These are phyloP conservation scores for Stigmatopora argus DNA, from an alignment of 2,113 vertebrate genomes.

Conservation along the genomic window DNA sequence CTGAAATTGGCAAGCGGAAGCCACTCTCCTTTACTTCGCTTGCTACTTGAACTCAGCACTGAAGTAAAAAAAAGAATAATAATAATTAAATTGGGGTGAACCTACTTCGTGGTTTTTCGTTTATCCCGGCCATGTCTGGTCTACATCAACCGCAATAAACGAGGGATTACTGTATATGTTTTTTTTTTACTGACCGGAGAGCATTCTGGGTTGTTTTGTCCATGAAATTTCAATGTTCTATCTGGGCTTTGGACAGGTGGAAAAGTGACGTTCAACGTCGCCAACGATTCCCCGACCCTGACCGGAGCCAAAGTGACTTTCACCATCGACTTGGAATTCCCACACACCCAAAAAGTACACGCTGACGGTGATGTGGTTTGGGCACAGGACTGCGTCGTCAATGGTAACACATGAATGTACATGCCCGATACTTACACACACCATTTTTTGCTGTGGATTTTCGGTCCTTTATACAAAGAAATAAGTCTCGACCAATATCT, in stretches of 20 bases:
- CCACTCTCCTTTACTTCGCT: too few relatives aligned
- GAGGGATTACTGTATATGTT: too few relatives aligned
- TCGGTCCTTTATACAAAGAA: neutral
- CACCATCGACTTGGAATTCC: slow-evolving; percentile 78
- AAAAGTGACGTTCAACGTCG: slow-evolving; percentile 74
- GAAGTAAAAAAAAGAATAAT: too few relatives aligned
- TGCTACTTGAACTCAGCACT: too few relatives aligned
- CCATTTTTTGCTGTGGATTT: neutral
- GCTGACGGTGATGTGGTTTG: slow-evolving; percentile 79
- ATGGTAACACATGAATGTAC: slow-evolving; percentile 63
- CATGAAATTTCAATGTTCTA: neutral
- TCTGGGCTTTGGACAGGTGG: slow-evolving; percentile 69
- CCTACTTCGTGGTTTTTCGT: too few relatives aligned
- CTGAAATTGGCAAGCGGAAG: too few relatives aligned
- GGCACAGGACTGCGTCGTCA: slow-evolving; percentile 72
- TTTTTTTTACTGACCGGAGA: neutral
- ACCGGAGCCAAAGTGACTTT: slow-evolving; percentile 81
- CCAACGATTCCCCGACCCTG: slow-evolving; percentile 84
- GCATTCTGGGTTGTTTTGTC: neutral
- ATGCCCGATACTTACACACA: neutral
- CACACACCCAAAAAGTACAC: slow-evolving; percentile 71
- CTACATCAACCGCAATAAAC: too few relatives aligned
- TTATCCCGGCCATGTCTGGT: too few relatives aligned
- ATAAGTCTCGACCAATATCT: neutral
- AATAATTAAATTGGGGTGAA: too few relatives aligned